Evolutionary conservation across 2,888 invertebrate genomes (phyloP).

Genomic region (Thysanoteuthis rhombus): DNA sequence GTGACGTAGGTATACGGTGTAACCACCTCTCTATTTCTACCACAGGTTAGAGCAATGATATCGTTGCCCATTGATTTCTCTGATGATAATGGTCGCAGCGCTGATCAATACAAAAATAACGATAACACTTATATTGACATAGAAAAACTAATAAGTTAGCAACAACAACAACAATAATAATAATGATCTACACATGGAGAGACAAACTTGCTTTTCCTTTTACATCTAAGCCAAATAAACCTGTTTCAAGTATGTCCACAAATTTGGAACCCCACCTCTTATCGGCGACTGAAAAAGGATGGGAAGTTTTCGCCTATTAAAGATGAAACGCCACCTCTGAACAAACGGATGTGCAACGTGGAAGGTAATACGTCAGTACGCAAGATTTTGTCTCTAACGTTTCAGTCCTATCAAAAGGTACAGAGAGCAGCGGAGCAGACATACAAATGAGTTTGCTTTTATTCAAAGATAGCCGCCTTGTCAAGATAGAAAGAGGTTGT

Average conservation of each 20-base stretch:
- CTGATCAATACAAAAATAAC: not conserved
- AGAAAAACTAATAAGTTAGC: not conserved
- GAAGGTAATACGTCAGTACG: not conserved
- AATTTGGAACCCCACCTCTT: slow-evolving; percentile 12
- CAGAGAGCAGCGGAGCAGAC: not conserved
- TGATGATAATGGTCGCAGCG: too few relatives aligned
- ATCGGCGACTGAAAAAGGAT: not conserved
- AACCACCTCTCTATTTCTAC: too few relatives aligned
- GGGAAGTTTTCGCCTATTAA: not conserved
- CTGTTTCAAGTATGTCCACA: not conserved
- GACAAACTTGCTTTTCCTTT: not conserved
- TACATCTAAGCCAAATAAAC: not conserved
- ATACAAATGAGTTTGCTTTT: not conserved
- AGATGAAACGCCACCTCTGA: not conserved
- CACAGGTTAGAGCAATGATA: too few relatives aligned
- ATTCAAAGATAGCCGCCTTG: not conserved
- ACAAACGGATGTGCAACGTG: slow-evolving; percentile 12
- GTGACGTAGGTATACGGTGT: too few relatives aligned
- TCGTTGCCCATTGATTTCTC: too few relatives aligned
- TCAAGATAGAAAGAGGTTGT: not conserved
- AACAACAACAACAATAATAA: not conserved
- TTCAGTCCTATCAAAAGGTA: not conserved
- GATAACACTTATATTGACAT: not conserved
- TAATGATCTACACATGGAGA: not conserved
- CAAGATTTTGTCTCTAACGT: not conserved